Conservation (phyloP, 2,113 vertebrate species). For the mouse (Mus musculus) region GRCm39 chr2:102142501-102143000, state of each 20-base stretch:
- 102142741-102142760: background rate
- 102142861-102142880: background rate
- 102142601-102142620: background rate
- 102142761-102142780: background rate
- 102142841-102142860: background rate
- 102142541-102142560: too few species aligned
- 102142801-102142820: constrained; percentile 55
- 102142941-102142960: background rate
- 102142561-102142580: too few species aligned
- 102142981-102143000: constrained; percentile 55
- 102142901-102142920: background rate
- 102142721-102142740: background rate
- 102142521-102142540: too few species aligned
- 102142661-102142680: background rate
- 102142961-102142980: background rate
- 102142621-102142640: background rate
- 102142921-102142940: background rate
- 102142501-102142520: too few species aligned
- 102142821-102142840: background rate
- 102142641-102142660: background rate
- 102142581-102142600: background rate
- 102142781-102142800: too few species aligned
- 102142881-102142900: background rate
- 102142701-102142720: background rate
- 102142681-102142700: background rate